These are phyloP conservation scores for Aricia agestis DNA, from an alignment of 1,140 invertebrate species.

Conservation along the genomic window DNA sequence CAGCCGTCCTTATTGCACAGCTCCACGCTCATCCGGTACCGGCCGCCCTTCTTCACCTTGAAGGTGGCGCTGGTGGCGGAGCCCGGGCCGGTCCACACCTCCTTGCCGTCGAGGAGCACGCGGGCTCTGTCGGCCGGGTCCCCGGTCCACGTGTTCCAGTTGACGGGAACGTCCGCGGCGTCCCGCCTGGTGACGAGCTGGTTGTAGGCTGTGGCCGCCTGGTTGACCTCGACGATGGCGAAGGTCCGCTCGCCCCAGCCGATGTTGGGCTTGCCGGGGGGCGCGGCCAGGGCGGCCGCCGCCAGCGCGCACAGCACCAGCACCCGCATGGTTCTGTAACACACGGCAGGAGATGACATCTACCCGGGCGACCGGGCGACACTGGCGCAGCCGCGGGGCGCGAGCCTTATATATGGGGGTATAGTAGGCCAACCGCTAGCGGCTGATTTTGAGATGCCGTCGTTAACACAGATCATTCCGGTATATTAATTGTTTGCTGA, in stretches of 20 bases:
- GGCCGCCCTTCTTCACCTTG: constrained; percentile 61
- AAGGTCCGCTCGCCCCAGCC: constrained; percentile 67
- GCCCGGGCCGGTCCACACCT: constrained; percentile 56
- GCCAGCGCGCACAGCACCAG: constrained; percentile 46
- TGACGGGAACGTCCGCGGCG: constrained; percentile 59
- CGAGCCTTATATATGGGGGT: constrained; percentile 63
- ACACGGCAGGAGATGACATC: neutral
- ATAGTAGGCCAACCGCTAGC: constrained; percentile 70
- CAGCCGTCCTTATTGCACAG: constrained; percentile 63
- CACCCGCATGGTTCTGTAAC: constrained; percentile 31
- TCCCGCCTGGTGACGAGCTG: constrained; percentile 59
- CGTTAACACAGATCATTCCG: constrained; percentile 62
- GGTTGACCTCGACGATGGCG: constrained; percentile 67
- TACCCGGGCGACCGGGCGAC: neutral
- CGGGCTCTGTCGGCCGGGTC: constrained; percentile 53
- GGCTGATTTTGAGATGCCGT: constrained; percentile 58
- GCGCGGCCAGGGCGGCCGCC: constrained; percentile 45
- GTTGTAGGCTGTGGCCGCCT: constrained; percentile 67
- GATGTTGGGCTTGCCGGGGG: constrained; percentile 58
- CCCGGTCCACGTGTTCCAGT: constrained; percentile 67
- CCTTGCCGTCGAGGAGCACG: constrained; percentile 53
- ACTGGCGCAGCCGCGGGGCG: constrained; percentile 6
- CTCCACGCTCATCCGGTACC: constrained; percentile 61
- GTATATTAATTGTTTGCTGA: constrained; percentile 59
- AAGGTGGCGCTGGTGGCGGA: constrained; percentile 52